Percentiles rank a stretch among this genome's conserved stretches.
Evolutionary conservation across 2,888 invertebrate genomes (phyloP).

Genomic region (Hypsopygia costalis): DNA sequence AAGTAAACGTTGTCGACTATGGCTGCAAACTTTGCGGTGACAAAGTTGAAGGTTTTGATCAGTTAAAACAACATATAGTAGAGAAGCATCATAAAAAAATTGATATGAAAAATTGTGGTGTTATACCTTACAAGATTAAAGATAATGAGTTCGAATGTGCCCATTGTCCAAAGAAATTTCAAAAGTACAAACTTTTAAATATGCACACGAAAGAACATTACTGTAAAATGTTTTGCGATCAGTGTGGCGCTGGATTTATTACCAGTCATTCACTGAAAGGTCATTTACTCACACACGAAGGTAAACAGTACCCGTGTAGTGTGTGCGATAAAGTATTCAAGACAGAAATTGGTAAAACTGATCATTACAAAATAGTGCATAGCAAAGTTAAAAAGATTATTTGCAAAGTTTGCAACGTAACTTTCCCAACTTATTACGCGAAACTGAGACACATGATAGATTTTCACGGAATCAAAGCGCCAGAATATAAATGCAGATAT

Average conservation of each 20-base stretch:
- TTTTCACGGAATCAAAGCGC: conserved; percentile 1
- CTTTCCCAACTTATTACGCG: conserved; percentile 6
- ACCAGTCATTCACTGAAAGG: conserved; percentile 28
- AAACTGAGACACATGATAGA: conserved; percentile 7
- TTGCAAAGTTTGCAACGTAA: conserved; percentile 4
- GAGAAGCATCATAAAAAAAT: conserved; percentile 10
- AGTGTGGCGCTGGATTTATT: conserved; percentile 37
- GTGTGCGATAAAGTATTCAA: conserved; percentile 14
- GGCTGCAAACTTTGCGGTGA: conserved; percentile 18
- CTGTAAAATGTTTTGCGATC: conserved; percentile 36
- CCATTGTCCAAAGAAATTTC: conserved; percentile 8
- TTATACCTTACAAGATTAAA: conserved; percentile 10
- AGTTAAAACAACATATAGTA: conserved; percentile 12
- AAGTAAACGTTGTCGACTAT: conserved; percentile 16
- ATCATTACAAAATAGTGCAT: conserved; percentile 6
- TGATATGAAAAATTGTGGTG: conserved; percentile 10
- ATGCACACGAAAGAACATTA: conserved; percentile 40
- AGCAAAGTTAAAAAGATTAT: not conserved
- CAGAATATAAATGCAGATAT: conserved; percentile 10
- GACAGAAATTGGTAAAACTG: conserved; percentile 1
- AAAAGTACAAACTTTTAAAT: conserved; percentile 13
- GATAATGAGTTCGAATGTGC: conserved; percentile 9
- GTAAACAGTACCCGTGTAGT: conserved; percentile 19
- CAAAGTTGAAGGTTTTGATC: conserved; percentile 1
- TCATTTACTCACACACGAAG: conserved; percentile 27